Base-by-base conservation (phyloP, 1,140 invertebrate genomes). In the Heliconius melpomene region DNA sequence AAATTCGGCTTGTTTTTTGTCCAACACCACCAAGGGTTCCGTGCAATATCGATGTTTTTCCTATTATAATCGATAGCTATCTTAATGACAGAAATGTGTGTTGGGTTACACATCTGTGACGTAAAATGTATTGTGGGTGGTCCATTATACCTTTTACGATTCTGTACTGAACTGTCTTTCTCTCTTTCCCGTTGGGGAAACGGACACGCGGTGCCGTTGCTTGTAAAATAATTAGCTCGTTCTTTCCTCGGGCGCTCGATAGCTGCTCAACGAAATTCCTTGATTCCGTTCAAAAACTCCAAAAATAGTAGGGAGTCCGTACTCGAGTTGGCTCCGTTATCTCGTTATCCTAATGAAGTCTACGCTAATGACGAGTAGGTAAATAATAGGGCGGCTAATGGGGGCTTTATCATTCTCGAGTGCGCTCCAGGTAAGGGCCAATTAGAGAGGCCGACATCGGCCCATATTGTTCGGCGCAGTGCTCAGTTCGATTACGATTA, bases 291-390 rank as follows among this genome's bases (percentile, higher is more conserved):
- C 82, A 89, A 88, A 93, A 92, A 90, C 89, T 87, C 91, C 91
- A 89, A 91, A 92, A 92, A 90, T 88, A 86, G 85, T 77, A 77
- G 40, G 80, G 85, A 79, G 78, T 84, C 85, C 84, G 84, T 80
- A 89, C 90, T 91, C 88, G 86, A 92, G 88, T 86, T 86, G 86
- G 90, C 90, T 92, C 91, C 90, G 93, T 94, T 94, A 94, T 94
- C 93, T 94, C 92, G 93, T 94, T 94, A 93, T 92, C 93, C 93
- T 94, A 94, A 94, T 94, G 92, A 94, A 94, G 92, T 93, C 92
- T 93, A 94, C 92, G 91, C 91, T 94, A 94, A 94, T 94, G 92
- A 93, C 91, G 93, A 94, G 93, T 94, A 94, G 92, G 93, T 94
- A 94, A 94, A 94, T 94, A 94, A 93, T 94, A 94, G 92, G 93